phyloP scores from a whole-genome alignment of 2,888 invertebrate species.

The Campoletis raptor region DNA sequence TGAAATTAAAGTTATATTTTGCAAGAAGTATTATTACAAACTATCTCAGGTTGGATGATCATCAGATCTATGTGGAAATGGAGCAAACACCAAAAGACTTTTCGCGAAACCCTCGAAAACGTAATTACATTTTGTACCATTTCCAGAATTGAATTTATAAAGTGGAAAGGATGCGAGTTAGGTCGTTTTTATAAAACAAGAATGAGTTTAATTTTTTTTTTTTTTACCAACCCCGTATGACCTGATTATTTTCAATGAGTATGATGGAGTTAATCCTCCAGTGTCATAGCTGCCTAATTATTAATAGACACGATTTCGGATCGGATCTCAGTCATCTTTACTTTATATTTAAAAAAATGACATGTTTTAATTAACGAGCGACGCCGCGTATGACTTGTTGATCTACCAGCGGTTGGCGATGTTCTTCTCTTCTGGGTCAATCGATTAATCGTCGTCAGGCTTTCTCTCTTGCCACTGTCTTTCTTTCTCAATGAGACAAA shows the following conservation, averaged over 20 bases:
- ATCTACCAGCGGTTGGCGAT: background rate
- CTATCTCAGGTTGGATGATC: too few species aligned
- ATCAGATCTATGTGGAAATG: too few species aligned
- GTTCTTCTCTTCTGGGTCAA: slow-evolving; percentile 1
- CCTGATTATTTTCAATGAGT: background rate
- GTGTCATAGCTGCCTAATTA: too few species aligned
- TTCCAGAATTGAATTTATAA: too few species aligned
- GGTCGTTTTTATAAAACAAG: background rate
- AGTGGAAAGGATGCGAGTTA: background rate
- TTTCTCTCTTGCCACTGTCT: background rate
- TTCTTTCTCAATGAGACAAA: background rate
- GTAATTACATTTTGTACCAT: too few species aligned
- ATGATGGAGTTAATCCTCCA: background rate
- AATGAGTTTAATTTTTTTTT: background rate
- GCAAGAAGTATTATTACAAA: too few species aligned
- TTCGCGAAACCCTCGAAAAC: too few species aligned
- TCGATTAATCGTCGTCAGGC: background rate
- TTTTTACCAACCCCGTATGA: background rate
- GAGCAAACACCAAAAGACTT: too few species aligned
- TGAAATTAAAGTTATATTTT: too few species aligned
- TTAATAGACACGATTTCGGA: background rate
- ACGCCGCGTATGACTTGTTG: background rate
- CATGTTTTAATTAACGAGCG: background rate
- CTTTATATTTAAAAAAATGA: background rate
- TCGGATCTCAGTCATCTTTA: background rate